Evolutionary conservation across 2,113 vertebrate genomes (phyloP).

Genomic region (Pseudorectes ferrugineus): DNA sequence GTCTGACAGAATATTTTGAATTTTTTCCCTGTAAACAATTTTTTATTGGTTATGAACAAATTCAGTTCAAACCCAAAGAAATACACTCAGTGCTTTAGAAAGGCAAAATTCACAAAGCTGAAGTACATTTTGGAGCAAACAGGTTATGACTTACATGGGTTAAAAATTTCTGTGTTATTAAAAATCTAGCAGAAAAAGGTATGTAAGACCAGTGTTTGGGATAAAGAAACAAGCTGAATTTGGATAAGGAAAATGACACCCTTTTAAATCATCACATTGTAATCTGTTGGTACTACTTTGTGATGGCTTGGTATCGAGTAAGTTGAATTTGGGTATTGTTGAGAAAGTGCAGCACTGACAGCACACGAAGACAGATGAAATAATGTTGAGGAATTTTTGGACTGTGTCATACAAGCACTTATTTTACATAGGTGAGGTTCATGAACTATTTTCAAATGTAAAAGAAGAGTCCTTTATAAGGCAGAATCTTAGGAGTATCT

Average conservation of each 20-base stretch:
- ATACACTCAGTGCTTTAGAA: not conserved
- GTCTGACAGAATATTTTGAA: not conserved
- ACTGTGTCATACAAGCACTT: not conserved
- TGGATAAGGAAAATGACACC: not conserved
- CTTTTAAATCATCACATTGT: not conserved
- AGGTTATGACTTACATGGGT: not conserved
- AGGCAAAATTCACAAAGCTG: not conserved
- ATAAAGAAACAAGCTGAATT: not conserved
- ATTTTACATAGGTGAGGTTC: not conserved
- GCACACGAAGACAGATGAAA: not conserved
- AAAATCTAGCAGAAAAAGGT: not conserved
- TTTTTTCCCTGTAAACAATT: not conserved
- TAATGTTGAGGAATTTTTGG: not conserved
- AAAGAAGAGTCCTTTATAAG: not conserved
- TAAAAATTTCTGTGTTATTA: not conserved
- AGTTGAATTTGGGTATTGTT: fast-evolving
- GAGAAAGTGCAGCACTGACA: not conserved
- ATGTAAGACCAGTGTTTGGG: not conserved
- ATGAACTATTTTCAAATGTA: not conserved
- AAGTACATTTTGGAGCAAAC: not conserved
- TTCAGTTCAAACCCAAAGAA: not conserved
- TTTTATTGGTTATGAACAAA: not conserved
- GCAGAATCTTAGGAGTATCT: not conserved
- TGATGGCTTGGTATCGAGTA: not conserved
- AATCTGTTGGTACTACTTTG: not conserved